A percentile compares a stretch with the other conserved stretches of the same genome.
Conservation (phyloP, 2,888 invertebrate genomes). For the Trisateles emortualis region DNA sequence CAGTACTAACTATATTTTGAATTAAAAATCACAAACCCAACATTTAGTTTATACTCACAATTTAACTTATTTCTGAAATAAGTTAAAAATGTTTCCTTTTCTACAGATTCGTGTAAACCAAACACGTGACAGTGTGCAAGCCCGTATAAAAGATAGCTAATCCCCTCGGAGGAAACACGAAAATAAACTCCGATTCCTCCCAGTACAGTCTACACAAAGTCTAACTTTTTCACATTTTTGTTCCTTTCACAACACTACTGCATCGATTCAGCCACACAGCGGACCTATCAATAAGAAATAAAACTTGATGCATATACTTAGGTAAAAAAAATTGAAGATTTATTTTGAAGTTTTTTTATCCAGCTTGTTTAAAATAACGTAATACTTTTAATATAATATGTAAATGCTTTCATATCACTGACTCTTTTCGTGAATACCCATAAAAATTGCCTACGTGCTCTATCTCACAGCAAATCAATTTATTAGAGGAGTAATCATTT, state of each 20-base stretch:
- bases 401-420: slow-evolving; percentile 12
- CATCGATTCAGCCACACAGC: neutral
- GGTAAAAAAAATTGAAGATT: no score
- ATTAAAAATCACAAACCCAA: neutral
- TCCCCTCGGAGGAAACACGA: slow-evolving; percentile 30
- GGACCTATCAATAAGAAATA: neutral
- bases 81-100: neutral
- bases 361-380: no score
- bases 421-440: neutral
- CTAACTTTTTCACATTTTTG: slow-evolving; percentile 6
- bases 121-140: slow-evolving; percentile 1
- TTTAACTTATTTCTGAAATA: neutral
- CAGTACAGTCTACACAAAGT: slow-evolving; percentile 22
- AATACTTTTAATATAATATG: no score
- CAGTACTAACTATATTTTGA: neutral
- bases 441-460: neutral
- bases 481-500: neutral
- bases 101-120: neutral
- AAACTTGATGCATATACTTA: neutral
- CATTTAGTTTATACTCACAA: neutral
- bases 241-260: neutral
- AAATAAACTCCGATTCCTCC: slow-evolving; percentile 38
- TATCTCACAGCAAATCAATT: neutral
- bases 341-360: no score
- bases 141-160: slow-evolving; percentile 14